A percentile compares a stretch with the other conserved stretches of the same genome.
phyloP scores from a whole-genome alignment of 2,888 invertebrate genomes.

The Lasioglossum vierecki region DNA sequence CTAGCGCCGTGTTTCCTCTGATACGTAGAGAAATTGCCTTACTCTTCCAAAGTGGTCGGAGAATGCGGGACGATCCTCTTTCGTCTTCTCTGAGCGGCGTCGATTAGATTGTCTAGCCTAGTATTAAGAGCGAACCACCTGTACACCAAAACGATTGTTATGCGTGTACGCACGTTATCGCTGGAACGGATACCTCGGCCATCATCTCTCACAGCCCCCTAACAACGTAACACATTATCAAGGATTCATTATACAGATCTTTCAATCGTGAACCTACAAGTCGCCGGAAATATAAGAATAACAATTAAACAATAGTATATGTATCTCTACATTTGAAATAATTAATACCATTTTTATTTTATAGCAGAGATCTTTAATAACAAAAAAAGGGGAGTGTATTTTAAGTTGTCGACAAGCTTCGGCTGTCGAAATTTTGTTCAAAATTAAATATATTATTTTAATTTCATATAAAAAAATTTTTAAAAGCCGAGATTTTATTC shows the following conservation, averaged over 20 bases:
- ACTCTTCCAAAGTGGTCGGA: slow-evolving; percentile 48
- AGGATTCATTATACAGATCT: no score
- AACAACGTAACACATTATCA: not conserved
- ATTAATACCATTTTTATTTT: no score
- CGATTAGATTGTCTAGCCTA: slow-evolving; percentile 37
- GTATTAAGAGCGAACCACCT: not conserved
- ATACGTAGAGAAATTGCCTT: slow-evolving; percentile 54
- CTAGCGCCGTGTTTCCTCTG: slow-evolving; percentile 29
- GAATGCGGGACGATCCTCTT: slow-evolving; percentile 9
- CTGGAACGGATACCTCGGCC: not conserved
- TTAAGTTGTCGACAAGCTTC: not conserved
- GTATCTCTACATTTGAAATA: no score
- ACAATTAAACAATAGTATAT: no score
- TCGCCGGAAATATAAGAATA: no score
- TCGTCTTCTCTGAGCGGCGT: slow-evolving; percentile 22
- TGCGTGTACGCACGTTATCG: not conserved
- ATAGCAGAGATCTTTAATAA: no score
- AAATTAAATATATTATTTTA: no score
- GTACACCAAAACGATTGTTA: slow-evolving; percentile 12
- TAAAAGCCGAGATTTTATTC: not conserved
- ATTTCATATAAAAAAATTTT: no score
- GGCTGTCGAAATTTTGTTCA: not conserved
- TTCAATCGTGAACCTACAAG: no score
- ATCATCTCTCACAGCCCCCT: not conserved
- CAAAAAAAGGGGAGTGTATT: no score